A percentile compares a stretch with the other conserved stretches of the same genome.
Conservation (phyloP, 2,113 vertebrate genomes). For the Puffinus mauretanicus region DNA sequence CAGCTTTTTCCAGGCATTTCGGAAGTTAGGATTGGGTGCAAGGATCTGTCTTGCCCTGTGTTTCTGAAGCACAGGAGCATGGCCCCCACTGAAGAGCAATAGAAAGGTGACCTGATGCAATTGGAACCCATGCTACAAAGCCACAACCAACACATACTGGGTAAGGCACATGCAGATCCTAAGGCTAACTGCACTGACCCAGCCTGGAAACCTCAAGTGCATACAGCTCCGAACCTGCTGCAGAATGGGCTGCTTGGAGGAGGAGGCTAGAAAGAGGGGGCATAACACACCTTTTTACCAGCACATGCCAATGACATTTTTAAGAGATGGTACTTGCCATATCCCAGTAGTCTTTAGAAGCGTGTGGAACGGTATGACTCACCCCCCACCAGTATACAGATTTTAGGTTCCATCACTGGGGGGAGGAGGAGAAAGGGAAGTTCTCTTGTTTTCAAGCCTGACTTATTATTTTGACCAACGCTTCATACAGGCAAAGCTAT, state of each 20-base stretch:
- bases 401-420: neutral
- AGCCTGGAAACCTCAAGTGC: neutral
- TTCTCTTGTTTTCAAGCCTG: neutral
- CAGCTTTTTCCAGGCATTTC: neutral
- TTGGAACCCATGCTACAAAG: neutral
- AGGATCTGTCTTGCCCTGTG: neutral
- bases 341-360: neutral
- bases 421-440: accelerated
- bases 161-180: accelerated
- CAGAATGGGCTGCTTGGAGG: neutral
- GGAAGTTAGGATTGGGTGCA: accelerated
- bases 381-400: no score
- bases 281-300: neutral
- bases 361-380: neutral
- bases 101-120: neutral
- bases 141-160: accelerated
- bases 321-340: neutral
- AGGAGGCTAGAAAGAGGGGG: neutral
- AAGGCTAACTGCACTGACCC: neutral
- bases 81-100: neutral
- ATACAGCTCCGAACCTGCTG: neutral
- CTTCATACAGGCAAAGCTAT: neutral
- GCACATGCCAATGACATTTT: neutral
- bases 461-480: neutral
- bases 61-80: neutral